Evolutionary conservation across 1,140 invertebrate genomes (phyloP).

Genomic region (Drosophila sulfurigaster): DNA sequence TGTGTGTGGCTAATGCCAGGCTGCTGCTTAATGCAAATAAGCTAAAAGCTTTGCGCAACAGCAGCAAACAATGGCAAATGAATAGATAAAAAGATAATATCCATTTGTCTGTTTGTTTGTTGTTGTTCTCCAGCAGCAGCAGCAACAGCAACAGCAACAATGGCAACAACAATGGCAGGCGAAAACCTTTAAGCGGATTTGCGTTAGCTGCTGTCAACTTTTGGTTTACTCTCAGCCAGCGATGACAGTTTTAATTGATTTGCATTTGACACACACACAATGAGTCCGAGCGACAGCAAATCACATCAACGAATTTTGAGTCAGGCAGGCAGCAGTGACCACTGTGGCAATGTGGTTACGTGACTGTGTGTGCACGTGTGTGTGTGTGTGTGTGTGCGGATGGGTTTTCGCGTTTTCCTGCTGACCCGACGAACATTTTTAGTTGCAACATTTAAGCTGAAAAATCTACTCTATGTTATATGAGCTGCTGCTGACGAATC

Average conservation of each 20-base stretch:
- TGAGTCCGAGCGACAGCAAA: constrained; percentile 10
- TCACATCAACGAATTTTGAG: constrained; percentile 34
- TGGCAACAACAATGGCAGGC: constrained; percentile 1
- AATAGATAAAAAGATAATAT: constrained; percentile 78
- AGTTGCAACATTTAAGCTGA: constrained; percentile 6
- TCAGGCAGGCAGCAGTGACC: neutral
- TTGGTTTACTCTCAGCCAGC: constrained; percentile 52
- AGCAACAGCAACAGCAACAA: constrained; percentile 16
- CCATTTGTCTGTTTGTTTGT: constrained; percentile 68
- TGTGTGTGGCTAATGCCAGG: constrained; percentile 9
- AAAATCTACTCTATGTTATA: neutral
- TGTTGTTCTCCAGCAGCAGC: constrained; percentile 26
- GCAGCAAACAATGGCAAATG: constrained; percentile 64
- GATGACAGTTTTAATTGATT: constrained; percentile 75
- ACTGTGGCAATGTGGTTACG: constrained; percentile 20
- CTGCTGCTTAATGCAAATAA: constrained; percentile 53
- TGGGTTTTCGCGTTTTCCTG: neutral
- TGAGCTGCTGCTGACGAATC: neutral
- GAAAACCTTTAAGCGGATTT: constrained; percentile 75
- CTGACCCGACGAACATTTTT: neutral
- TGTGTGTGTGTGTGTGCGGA: neutral
- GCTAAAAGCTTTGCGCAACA: constrained; percentile 69
- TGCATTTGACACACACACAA: constrained; percentile 47
- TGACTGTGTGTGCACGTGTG: neutral
- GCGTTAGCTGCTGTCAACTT: constrained; percentile 69